Percentiles rank a stretch among this genome's conserved stretches.
Evolutionary conservation across 2,888 invertebrate genomes (phyloP).

Genomic region (Oxycera nigricornis): DNA sequence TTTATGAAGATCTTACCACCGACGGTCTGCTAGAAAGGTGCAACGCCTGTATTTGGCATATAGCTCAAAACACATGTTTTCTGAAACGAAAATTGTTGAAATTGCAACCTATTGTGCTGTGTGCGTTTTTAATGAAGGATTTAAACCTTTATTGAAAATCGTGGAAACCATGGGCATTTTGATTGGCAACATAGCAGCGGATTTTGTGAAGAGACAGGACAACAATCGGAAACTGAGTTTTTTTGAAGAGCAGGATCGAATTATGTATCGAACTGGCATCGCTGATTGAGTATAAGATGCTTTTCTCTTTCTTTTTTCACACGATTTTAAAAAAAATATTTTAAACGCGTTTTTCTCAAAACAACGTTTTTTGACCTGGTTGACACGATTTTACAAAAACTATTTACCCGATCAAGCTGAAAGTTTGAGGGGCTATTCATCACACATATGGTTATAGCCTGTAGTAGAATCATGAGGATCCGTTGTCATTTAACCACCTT

Average conservation of each 20-base stretch:
- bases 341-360: constrained; percentile 7
- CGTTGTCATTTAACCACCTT: neutral
- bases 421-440: neutral
- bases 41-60: constrained; percentile 24
- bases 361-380: constrained; percentile 12
- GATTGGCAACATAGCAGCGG: neutral
- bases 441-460: neutral
- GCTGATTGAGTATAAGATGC: neutral
- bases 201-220: constrained; percentile 1
- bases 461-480: neutral
- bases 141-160: neutral
- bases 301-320: neutral
- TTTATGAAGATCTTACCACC: neutral
- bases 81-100: constrained; percentile 45
- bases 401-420: neutral
- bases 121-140: constrained; percentile 35
- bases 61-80: neutral
- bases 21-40: constrained; percentile 18
- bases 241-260: constrained; percentile 10
- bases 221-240: neutral
- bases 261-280: constrained; percentile 8
- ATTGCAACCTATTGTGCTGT: constrained; percentile 45
- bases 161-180: neutral
- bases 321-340: neutral
- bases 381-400: constrained; percentile 3